phyloP scores from a whole-genome alignment of 2,797 vertebrate genomes.

The Sebastes diaconus region DNA sequence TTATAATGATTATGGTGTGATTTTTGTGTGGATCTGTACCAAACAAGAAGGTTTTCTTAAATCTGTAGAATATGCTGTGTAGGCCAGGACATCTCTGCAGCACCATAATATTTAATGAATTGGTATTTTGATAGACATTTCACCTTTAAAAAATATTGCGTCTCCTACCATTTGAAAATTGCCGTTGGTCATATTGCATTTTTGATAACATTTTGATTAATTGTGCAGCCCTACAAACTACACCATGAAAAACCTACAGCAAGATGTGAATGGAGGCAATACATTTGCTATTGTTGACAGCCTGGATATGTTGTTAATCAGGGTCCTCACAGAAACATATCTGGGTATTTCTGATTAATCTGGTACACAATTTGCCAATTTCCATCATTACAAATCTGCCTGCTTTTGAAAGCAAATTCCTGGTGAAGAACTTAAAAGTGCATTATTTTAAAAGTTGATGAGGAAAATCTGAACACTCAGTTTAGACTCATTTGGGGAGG shows the following conservation, averaged over 20 bases:
- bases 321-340: neutral
- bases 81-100: no score
- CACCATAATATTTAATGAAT: no score
- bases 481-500: neutral
- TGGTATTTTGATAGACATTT: no score
- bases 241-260: neutral
- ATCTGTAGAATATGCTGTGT: no score
- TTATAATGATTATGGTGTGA: no score
- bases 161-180: no score
- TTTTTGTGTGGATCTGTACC: no score
- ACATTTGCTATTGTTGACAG: neutral
- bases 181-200: no score
- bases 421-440: neutral
- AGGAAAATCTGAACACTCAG: neutral
- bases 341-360: neutral
- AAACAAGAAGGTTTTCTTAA: no score
- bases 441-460: neutral
- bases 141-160: no score
- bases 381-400: neutral
- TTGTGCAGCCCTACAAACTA: neutral
- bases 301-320: neutral
- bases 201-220: no score
- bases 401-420: neutral
- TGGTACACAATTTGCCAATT: neutral
- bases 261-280: neutral